Evolutionary conservation across 2,797 vertebrate genomes (phyloP).

Genomic region (Champsocephalus esox): DNA sequence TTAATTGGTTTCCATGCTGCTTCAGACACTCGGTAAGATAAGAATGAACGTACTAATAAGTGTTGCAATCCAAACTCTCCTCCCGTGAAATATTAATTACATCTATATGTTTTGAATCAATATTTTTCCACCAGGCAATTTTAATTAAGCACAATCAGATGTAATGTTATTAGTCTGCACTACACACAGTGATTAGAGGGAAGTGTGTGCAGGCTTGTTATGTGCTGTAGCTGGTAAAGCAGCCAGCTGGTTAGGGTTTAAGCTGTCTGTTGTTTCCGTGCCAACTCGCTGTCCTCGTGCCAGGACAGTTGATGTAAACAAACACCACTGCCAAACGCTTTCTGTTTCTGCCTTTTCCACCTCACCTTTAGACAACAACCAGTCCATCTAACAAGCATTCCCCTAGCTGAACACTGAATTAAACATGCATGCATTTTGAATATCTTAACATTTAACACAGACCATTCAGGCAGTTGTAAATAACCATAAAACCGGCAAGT

Average conservation of each 20-base stretch:
- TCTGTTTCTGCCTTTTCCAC: constrained; percentile 50
- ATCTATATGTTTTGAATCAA: constrained; percentile 21
- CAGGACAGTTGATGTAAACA: constrained; percentile 60
- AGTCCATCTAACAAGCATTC: constrained; percentile 51
- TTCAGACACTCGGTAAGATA: background rate
- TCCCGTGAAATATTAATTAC: constrained; percentile 15
- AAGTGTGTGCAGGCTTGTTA: constrained; percentile 60
- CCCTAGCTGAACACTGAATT: constrained; percentile 19
- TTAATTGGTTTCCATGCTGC: constrained; percentile 3
- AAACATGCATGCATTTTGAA: constrained; percentile 52
- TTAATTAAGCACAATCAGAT: constrained; percentile 53
- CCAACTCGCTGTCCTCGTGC: constrained; percentile 51
- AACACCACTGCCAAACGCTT: constrained; percentile 48
- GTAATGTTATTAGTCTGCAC: constrained; percentile 51
- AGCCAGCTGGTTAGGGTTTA: constrained; percentile 72
- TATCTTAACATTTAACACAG: constrained; percentile 33
- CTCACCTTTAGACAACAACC: constrained; percentile 51
- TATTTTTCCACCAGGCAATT: constrained; percentile 17
- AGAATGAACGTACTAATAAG: background rate
- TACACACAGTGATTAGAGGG: constrained; percentile 46
- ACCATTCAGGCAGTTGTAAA: constrained; percentile 24
- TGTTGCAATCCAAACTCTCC: background rate
- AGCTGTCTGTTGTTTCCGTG: constrained; percentile 58
- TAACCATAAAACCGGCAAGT: background rate
- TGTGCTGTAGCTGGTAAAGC: constrained; percentile 48